These are phyloP conservation scores for Heliangelus exortis DNA, from an alignment of 2,797 vertebrate species.

Conservation along the genomic window DNA sequence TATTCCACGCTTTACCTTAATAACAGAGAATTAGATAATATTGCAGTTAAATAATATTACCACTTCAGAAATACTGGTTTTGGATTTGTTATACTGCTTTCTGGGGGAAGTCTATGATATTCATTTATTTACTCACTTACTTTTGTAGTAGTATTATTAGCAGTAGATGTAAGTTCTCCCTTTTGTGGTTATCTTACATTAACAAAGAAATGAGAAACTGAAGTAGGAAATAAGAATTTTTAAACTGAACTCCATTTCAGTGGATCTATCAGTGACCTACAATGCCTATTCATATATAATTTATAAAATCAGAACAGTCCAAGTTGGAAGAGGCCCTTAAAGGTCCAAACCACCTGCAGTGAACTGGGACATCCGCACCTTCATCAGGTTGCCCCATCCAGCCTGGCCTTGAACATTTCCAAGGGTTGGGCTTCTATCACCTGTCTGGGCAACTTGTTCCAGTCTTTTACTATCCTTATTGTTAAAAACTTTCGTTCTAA, in stretches of 20 bases:
- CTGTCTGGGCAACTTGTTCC: too few relatives aligned
- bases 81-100: not conserved
- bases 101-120: not conserved
- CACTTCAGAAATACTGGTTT: not conserved
- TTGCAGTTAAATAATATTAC: not conserved
- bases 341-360: too few relatives aligned
- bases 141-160: not conserved
- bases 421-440: too few relatives aligned
- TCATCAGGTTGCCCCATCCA: too few relatives aligned
- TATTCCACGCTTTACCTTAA: not conserved
- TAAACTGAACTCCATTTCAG: not conserved
- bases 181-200: not conserved
- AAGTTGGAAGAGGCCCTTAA: too few relatives aligned
- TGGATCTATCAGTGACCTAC: not conserved
- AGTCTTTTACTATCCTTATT: too few relatives aligned
- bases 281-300: not conserved
- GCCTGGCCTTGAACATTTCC: too few relatives aligned
- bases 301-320: not conserved
- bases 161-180: not conserved
- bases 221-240: not conserved
- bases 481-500: too few relatives aligned
- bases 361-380: too few relatives aligned
- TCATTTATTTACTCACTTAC: not conserved
- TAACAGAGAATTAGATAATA: not conserved
- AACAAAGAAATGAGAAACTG: not conserved